Evolutionary conservation across 1,140 invertebrate genomes (phyloP).

Genomic region (Ptiloglossa arizonensis): DNA sequence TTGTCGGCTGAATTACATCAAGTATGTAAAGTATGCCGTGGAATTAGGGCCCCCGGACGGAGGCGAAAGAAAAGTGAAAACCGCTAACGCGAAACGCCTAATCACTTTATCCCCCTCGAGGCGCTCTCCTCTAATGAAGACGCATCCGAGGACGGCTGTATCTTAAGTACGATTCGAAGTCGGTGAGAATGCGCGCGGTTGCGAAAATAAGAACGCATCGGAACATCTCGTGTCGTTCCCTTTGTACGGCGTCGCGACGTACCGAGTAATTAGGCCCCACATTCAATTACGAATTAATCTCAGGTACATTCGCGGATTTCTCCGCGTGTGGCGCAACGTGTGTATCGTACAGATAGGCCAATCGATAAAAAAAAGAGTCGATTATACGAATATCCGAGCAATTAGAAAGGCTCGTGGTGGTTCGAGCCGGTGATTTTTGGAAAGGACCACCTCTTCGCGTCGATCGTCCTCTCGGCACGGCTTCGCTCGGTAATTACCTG

Average conservation of each 20-base stretch:
- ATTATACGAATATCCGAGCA: neutral
- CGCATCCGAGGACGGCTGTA: neutral
- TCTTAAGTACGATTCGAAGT: conserved; percentile 33
- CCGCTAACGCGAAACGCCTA: conserved; percentile 9
- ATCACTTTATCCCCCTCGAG: conserved; percentile 32
- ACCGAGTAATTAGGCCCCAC: conserved; percentile 31
- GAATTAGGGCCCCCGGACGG: neutral
- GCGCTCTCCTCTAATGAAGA: conserved; percentile 40
- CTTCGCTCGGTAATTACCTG: too few relatives aligned
- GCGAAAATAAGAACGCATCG: conserved; percentile 38
- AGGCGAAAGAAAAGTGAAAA: conserved; percentile 45
- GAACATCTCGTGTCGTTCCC: conserved; percentile 18
- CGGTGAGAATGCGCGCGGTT: conserved; percentile 34
- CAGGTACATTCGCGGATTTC: conserved; percentile 31
- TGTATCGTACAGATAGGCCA: conserved; percentile 6
- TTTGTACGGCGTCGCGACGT: conserved; percentile 16
- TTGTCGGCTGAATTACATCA: conserved; percentile 8
- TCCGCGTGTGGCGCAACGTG: conserved; percentile 18
- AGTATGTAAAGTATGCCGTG: conserved; percentile 40
- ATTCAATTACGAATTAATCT: conserved; percentile 49
- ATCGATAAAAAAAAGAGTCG: conserved; percentile 40
- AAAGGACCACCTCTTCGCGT: too few relatives aligned
- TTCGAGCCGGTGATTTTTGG: too few relatives aligned
- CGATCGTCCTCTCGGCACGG: too few relatives aligned
- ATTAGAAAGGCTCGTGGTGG: too few relatives aligned